Evolutionary conservation across 2,888 invertebrate genomes (phyloP), one percentile per base, ranked within the genome.

Genomic region (Neoitamus cyanurus): DNA sequence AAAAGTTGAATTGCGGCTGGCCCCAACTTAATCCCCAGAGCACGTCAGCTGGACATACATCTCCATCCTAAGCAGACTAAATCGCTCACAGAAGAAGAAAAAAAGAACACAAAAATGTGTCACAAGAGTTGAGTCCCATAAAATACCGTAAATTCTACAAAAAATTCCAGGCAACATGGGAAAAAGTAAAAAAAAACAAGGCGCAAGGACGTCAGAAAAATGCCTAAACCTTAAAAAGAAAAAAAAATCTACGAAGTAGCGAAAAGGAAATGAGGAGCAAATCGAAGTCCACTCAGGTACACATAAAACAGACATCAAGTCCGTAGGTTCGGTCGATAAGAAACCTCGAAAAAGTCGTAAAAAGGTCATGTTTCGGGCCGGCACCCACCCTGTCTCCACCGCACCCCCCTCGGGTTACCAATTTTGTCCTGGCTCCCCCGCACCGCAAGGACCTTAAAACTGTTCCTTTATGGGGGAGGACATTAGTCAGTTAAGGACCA

Each of bases 401-500:
- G 0, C 28, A 31, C 42, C 37, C 5, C 36, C 75, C 20, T 9
- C 15, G 25, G 58, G 58, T 25, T 15, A 6, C 58, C 58, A 58
- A 58, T 58, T 58, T 20, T 58, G 5, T 75, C 13, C 75, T 42
- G 9, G 9, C 4, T 28, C 15, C 58, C 6, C 20, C 7, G 31
- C 15, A 9, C 72, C 6, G 9, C 31, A 1, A 58, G 9, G 9
- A 1, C 73, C 20, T 34, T 73, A 15, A 75, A 75, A 75, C 13
- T 42, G 37, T 75, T 75, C 42, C 75, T 75, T 75, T 37, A 75
- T 58, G 25, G 58, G 58, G 42, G 25, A 25, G 42, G 42, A 75
- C 78, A 80, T 80, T 80, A 80, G 78, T 58, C 78, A 80, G 31
- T 80, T 58, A 80, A 80, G 58, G 58, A 31, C 78, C 78, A 20